Evolutionary conservation across 2,888 invertebrate species (phyloP).

Genomic region (Drosophila subsilvestris): DNA sequence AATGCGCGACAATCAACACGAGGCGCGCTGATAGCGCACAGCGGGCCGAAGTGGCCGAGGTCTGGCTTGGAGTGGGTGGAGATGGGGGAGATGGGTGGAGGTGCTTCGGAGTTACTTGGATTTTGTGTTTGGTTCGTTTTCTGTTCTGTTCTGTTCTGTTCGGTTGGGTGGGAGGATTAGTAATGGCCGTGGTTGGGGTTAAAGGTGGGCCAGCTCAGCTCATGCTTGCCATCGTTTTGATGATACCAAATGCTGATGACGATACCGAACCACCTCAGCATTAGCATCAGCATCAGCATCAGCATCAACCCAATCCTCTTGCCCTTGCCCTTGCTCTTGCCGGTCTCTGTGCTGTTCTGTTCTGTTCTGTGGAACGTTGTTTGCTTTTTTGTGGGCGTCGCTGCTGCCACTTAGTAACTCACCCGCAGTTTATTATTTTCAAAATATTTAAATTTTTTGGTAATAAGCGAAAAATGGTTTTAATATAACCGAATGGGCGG

Average conservation of each 20-base stretch:
- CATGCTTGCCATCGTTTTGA: constrained; percentile 61
- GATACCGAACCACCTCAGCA: constrained; percentile 6
- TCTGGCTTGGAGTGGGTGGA: constrained; percentile 14
- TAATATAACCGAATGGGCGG: constrained; percentile 68
- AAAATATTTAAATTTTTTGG: constrained; percentile 82
- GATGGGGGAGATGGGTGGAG: constrained; percentile 1
- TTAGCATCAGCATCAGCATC: not conserved
- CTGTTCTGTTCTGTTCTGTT: constrained; percentile 9
- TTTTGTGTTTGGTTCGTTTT: not conserved
- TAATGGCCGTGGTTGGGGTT: constrained; percentile 59
- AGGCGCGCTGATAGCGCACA: constrained; percentile 68
- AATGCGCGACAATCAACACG: constrained; percentile 75
- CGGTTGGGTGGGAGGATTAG: constrained; percentile 65
- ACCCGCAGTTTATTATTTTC: constrained; percentile 83
- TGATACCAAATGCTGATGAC: constrained; percentile 49
- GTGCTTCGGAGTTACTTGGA: not conserved
- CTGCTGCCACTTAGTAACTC: constrained; percentile 81
- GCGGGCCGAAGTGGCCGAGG: constrained; percentile 27
- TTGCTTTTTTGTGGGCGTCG: constrained; percentile 65
- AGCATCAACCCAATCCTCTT: constrained; percentile 10
- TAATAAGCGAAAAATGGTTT: constrained; percentile 80
- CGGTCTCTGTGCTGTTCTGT: not conserved
- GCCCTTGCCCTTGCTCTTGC: no score
- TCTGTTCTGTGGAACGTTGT: constrained; percentile 43
- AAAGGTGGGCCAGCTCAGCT: constrained; percentile 62